Evolutionary conservation across 2,888 invertebrate species (phyloP).

Genomic region (Lathronympha strigana): DNA sequence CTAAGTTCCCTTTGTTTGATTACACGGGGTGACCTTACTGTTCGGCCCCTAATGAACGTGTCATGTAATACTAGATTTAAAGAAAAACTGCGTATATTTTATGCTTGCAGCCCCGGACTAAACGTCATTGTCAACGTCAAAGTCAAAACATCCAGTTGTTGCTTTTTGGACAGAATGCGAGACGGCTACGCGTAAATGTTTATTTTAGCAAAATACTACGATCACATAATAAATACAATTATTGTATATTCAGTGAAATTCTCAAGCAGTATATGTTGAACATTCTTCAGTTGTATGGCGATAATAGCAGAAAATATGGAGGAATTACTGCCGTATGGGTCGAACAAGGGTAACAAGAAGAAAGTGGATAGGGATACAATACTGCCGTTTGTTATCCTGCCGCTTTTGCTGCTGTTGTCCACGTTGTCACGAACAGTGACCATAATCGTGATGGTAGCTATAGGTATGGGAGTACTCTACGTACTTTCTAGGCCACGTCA

Average conservation of each 20-base stretch:
- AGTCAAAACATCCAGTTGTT: slow-evolving; percentile 23
- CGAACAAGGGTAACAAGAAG: slow-evolving; percentile 59
- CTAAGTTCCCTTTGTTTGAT: too few relatives aligned
- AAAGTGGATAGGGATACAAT: slow-evolving; percentile 69
- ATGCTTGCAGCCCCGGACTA: not conserved
- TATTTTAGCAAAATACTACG: slow-evolving; percentile 11
- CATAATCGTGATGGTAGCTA: slow-evolving; percentile 69
- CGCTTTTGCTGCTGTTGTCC: slow-evolving; percentile 65
- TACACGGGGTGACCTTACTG: too few relatives aligned
- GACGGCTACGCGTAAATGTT: slow-evolving; percentile 8
- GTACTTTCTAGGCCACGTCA: slow-evolving; percentile 73
- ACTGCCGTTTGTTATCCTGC: slow-evolving; percentile 73
- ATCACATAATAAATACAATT: not conserved
- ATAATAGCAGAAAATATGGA: slow-evolving; percentile 61
- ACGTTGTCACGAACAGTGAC: slow-evolving; percentile 69
- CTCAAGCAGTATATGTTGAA: slow-evolving; percentile 22
- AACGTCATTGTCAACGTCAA: slow-evolving; percentile 32
- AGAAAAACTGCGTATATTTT: too few relatives aligned
- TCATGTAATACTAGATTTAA: too few relatives aligned
- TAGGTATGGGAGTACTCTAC: slow-evolving; percentile 74
- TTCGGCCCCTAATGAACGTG: too few relatives aligned
- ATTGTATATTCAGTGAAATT: not conserved
- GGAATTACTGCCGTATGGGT: slow-evolving; percentile 62
- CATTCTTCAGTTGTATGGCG: slow-evolving; percentile 53
- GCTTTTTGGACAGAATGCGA: not conserved